Percentiles rank a stretch among this genome's conserved stretches.
These are phyloP conservation scores for Tenualosa thibaudeaui DNA, from an alignment of 2,797 vertebrate genomes.

Conservation along the genomic window DNA sequence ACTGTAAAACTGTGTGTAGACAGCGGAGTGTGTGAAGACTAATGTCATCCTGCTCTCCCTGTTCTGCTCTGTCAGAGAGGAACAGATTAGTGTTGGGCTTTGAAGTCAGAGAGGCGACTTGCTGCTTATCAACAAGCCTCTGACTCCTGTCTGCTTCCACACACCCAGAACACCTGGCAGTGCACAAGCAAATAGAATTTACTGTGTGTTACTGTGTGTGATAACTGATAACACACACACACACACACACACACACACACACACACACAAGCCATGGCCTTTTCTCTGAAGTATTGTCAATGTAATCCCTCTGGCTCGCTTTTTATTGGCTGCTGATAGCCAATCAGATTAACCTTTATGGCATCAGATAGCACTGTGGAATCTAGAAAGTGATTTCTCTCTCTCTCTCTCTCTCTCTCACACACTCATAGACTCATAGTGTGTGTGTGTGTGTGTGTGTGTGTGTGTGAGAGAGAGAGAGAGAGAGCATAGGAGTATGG, in stretches of 20 bases:
- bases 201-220: slow-evolving; percentile 39
- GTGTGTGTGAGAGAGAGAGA: neutral
- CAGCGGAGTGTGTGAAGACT: slow-evolving; percentile 39
- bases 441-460: neutral
- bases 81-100: slow-evolving; percentile 38
- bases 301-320: neutral
- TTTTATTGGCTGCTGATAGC: slow-evolving; percentile 8
- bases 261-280: neutral
- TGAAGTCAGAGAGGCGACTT: slow-evolving; percentile 41
- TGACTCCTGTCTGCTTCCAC: slow-evolving; percentile 53
- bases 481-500: neutral
- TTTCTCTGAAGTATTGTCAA: slow-evolving; percentile 4
- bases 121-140: slow-evolving; percentile 35
- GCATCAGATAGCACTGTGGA: neutral
- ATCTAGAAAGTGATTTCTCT: slow-evolving; percentile 16
- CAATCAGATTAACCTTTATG: slow-evolving; percentile 10
- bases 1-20: neutral
- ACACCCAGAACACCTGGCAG: slow-evolving; percentile 2
- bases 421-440: too few relatives aligned
- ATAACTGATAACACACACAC: neutral
- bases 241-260: neutral
- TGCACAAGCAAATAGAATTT: slow-evolving; percentile 38
- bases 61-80: slow-evolving; percentile 47
- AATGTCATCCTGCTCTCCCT: slow-evolving; percentile 38
- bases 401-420: too few relatives aligned